A percentile compares a stretch with the other conserved stretches of the same genome.
Conservation (phyloP, 1,140 invertebrate species). For the Prorops nasuta region DNA sequence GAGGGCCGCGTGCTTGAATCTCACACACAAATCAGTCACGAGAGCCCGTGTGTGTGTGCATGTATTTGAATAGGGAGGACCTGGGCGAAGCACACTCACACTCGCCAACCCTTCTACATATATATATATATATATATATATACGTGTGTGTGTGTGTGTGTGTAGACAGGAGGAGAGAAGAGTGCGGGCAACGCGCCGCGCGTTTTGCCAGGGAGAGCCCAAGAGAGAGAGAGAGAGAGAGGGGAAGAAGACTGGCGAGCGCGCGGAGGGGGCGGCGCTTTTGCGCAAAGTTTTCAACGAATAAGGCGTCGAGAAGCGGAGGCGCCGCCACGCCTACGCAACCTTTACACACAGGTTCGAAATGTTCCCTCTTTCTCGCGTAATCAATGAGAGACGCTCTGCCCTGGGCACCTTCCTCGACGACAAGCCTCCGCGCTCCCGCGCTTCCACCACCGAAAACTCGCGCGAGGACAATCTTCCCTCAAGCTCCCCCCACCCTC, state of each 20-base stretch:
- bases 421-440: conserved; percentile 35
- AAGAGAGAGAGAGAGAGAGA: conserved; percentile 9
- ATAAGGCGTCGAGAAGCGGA: conserved; percentile 52
- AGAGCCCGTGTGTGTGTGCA: neutral
- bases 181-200: no score
- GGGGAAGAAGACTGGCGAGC: conserved; percentile 11
- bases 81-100: conserved; percentile 34
- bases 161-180: no score
- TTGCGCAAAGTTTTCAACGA: conserved; percentile 58
- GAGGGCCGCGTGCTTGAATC: no score
- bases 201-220: no score
- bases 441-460: no score
- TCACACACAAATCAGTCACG: no score
- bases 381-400: conserved; percentile 52
- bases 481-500: no score
- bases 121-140: no score
- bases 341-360: conserved; percentile 44
- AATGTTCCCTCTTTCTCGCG: conserved; percentile 57
- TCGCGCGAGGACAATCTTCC: no score
- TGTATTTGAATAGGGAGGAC: conserved; percentile 2
- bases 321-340: conserved; percentile 54
- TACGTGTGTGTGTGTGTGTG: no score
- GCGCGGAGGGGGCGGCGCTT: conserved; percentile 51
- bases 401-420: conserved; percentile 33
- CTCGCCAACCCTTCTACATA: no score